These are phyloP conservation scores for Mesorhabditis belari DNA, from an alignment of 2,888 invertebrate species.

Conservation along the genomic window DNA sequence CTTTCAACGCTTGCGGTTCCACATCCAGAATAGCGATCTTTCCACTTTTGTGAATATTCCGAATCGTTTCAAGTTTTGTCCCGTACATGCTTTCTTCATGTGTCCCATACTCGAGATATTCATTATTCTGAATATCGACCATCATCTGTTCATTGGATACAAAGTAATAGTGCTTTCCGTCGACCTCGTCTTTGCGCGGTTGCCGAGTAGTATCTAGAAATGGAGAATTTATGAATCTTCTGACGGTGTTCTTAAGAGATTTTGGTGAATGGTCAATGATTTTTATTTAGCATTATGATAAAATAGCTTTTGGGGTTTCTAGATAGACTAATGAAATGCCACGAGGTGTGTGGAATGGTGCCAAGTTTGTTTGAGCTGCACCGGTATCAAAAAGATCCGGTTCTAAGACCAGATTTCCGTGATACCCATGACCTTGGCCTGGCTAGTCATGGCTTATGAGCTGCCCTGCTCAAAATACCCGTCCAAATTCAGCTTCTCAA, in stretches of 20 bases:
- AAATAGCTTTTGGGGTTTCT: no score
- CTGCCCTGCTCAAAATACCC: no score
- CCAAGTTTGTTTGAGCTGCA: no score
- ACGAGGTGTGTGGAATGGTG: no score
- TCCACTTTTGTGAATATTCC: conserved; percentile 92
- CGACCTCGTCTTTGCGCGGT: conserved; percentile 89
- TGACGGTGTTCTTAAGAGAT: background rate
- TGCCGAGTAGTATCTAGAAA: conserved; percentile 88
- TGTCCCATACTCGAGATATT: conserved; percentile 43
- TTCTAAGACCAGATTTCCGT: no score
- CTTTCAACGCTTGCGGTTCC: conserved; percentile 70
- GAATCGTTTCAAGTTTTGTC: conserved; percentile 93
- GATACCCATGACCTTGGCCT: no score
- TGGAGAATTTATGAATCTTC: background rate
- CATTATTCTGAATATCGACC: conserved; percentile 79
- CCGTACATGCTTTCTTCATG: conserved; percentile 75
- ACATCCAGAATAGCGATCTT: conserved; percentile 97
- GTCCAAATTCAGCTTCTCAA: no score
- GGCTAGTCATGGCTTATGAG: no score
- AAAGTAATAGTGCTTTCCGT: conserved; percentile 95
- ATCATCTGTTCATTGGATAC: conserved; percentile 98
- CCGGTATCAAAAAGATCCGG: no score
- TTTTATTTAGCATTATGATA: no score
- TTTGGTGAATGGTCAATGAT: no score
- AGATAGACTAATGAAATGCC: no score